Evolutionary conservation across 1,140 invertebrate species (phyloP).

Genomic region (Stratiolaelaps scimitus): DNA sequence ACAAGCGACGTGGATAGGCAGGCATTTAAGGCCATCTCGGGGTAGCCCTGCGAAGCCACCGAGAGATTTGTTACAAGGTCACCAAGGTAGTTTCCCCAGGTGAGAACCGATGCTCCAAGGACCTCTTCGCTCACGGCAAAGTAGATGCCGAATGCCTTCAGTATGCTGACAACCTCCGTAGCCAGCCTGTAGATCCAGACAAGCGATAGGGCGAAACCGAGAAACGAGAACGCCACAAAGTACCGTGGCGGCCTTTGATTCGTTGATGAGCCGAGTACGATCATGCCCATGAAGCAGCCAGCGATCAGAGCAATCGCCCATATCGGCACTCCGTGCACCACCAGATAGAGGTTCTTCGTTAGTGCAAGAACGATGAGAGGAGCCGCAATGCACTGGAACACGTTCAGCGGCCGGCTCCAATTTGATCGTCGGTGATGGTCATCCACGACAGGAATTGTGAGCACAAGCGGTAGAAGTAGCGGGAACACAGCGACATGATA

Average conservation of each 20-base stretch:
- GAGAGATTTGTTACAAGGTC: slow-evolving; percentile 46
- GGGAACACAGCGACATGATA: slow-evolving; percentile 42
- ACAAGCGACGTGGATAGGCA: slow-evolving; percentile 15
- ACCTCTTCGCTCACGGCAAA: slow-evolving; percentile 41
- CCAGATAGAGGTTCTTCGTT: slow-evolving; percentile 1
- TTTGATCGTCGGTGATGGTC: slow-evolving; percentile 44
- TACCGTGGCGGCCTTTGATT: slow-evolving; percentile 39
- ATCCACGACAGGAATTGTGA: slow-evolving; percentile 50
- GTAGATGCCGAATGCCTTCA: slow-evolving; percentile 41
- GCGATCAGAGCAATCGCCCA: slow-evolving; percentile 38
- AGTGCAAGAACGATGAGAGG: slow-evolving; percentile 44
- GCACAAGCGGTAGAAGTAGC: slow-evolving; percentile 45
- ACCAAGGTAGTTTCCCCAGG: slow-evolving; percentile 47
- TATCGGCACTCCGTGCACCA: slow-evolving; percentile 29
- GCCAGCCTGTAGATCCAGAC: slow-evolving; percentile 53
- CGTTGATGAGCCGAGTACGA: slow-evolving; percentile 40
- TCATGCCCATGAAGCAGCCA: slow-evolving; percentile 36
- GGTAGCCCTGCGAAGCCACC: slow-evolving; percentile 45
- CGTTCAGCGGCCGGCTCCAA: slow-evolving; percentile 49
- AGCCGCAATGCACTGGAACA: slow-evolving; percentile 45
- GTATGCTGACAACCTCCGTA: slow-evolving; percentile 51
- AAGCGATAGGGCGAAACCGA: slow-evolving; percentile 52
- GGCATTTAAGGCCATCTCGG: slow-evolving; percentile 46
- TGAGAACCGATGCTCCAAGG: slow-evolving; percentile 45
- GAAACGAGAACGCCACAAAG: slow-evolving; percentile 46